Evolutionary conservation across 2,888 invertebrate species (phyloP).

Genomic region (Bursaphelenchus okinawaensis): DNA sequence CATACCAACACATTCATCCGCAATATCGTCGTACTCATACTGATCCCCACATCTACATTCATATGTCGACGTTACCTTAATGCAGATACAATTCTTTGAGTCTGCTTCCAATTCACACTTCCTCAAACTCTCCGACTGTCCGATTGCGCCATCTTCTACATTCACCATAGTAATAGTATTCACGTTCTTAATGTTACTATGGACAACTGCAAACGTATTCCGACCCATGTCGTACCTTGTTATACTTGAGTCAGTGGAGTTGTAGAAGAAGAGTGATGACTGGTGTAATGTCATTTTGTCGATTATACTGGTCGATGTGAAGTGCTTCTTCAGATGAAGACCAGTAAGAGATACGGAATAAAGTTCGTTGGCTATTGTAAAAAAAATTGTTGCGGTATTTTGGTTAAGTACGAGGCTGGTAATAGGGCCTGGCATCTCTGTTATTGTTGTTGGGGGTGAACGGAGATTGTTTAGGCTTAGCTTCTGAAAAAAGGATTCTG

Average conservation of each 20-base stretch:
- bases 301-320: not conserved
- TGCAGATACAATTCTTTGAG: not conserved
- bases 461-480: not conserved
- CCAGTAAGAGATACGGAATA: not conserved
- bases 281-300: not conserved
- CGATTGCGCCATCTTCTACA: not conserved
- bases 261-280: not conserved
- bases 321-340: not conserved
- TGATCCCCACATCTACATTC: constrained; percentile 20
- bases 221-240: not conserved
- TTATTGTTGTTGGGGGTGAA: not conserved
- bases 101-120: not conserved
- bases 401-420: not conserved
- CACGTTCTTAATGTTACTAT: not conserved
- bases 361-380: not conserved
- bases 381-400: not conserved
- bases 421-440: not conserved
- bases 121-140: not conserved
- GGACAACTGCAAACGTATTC: not conserved
- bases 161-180: not conserved
- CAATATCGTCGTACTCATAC: constrained; percentile 14
- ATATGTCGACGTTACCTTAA: not conserved
- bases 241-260: not conserved
- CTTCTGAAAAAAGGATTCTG: not conserved
- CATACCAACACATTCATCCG: constrained; percentile 16